Evolutionary conservation across 1,140 invertebrate genomes (phyloP).

Genomic region (silkworm (Bombyx mori)): DNA sequence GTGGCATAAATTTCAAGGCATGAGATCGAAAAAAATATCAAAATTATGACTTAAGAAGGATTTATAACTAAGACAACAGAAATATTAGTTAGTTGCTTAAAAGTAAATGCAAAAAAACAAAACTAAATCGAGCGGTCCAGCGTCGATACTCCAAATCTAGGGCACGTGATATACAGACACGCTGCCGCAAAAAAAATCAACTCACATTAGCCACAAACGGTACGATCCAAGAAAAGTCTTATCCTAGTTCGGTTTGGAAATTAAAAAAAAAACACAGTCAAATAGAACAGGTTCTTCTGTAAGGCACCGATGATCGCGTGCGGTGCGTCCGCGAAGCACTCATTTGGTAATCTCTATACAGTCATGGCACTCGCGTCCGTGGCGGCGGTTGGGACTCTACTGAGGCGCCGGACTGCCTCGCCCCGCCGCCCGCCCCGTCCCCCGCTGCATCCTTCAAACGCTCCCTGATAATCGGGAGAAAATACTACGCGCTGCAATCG

Average conservation of each 20-base stretch:
- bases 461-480: slow-evolving; percentile 65
- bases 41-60: not conserved
- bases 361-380: slow-evolving; percentile 14
- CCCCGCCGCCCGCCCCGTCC: slow-evolving; percentile 16
- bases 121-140: slow-evolving; percentile 37
- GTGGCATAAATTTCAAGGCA: slow-evolving; percentile 12
- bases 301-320: not conserved
- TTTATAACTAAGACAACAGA: slow-evolving; percentile 28
- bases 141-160: slow-evolving; percentile 56
- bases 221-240: slow-evolving; percentile 51
- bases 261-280: slow-evolving; percentile 36
- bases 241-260: slow-evolving; percentile 16
- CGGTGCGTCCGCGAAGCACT: slow-evolving; percentile 34
- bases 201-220: slow-evolving; percentile 61
- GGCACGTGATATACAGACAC: slow-evolving; percentile 55
- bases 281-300: slow-evolving; percentile 27
- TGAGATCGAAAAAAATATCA: no score
- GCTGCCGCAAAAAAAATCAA: slow-evolving; percentile 34
- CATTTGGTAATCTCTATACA: slow-evolving; percentile 44
- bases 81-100: slow-evolving; percentile 15
- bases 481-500: slow-evolving; percentile 63
- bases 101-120: slow-evolving; percentile 47
- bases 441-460: slow-evolving; percentile 62
- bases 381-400: slow-evolving; percentile 38
- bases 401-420: slow-evolving; percentile 44